Conservation (phyloP, 2,113 vertebrate genomes). For the Malurus alboscapulatus region DNA sequence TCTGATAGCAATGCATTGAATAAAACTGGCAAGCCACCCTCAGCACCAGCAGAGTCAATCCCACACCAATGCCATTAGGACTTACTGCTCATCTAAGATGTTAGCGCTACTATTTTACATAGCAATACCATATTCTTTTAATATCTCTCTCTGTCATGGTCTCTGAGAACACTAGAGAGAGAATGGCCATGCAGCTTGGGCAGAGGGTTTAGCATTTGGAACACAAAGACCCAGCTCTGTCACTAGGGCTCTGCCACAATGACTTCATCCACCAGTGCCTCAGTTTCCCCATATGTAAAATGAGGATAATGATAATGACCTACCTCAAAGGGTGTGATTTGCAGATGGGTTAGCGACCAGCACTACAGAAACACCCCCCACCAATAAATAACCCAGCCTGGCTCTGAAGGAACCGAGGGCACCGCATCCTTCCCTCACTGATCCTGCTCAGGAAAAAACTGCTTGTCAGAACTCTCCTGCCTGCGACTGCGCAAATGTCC, state of each 20-base stretch:
- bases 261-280: constrained; percentile 38
- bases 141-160: background rate
- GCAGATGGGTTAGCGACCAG: constrained; percentile 38
- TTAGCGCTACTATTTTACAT: background rate
- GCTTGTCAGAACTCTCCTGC: background rate
- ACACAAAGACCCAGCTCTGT: background rate
- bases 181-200: background rate
- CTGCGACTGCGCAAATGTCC: constrained; percentile 11
- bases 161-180: background rate
- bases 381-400: background rate
- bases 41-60: background rate
- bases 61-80: background rate
- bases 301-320: constrained; percentile 59
- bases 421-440: constrained; percentile 24
- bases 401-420: constrained; percentile 12
- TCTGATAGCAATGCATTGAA: accelerated
- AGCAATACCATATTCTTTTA: background rate
- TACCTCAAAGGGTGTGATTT: constrained; percentile 51
- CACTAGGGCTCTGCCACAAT: background rate
- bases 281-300: constrained; percentile 58
- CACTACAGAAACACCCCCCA: constrained; percentile 46
- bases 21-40: background rate
- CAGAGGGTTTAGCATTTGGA: background rate
- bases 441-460: background rate
- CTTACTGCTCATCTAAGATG: background rate